Base-by-base conservation (phyloP, 2,113 vertebrate genomes). In the Calidris pugnax region DNA sequence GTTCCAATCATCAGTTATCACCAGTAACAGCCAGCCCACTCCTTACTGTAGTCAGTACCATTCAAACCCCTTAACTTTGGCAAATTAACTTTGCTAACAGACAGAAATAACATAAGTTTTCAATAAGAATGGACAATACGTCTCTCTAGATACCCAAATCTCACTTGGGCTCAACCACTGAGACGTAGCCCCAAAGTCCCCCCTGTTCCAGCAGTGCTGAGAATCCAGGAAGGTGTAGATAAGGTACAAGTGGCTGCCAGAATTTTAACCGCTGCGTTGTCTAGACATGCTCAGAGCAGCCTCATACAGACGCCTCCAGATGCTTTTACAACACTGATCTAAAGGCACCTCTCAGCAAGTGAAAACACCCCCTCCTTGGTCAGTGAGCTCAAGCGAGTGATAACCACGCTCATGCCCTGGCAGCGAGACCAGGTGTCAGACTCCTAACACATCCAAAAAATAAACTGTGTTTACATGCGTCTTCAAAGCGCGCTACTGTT, bases 221-320 rank as follows among this genome's bases (percentile, higher is more conserved):
- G 57, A 67, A 41, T 43, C 43, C 51, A 43, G 85, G 68, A 62
- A 73, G 81, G 69, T 37, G 81, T 19, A 87, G 91, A 71, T 82
- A 79, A 92, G 68, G 41, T n/a, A 10, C 6, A 15, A 50, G 92
- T 6, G 26, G 86, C 76, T 95, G 92, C 53, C 95, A 89, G 94
- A 39, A 64, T 67, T 59, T 60, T 51, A 69, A 59, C 64, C 17
- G 3, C 89, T 80, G 94, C 5, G 7, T 20, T 97, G 97, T 79
- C 95, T 76, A 41, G 95, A 89, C 97, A 96, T 4, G 97, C 94
- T 79, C 10, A 1, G 20, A 93, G 86, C 96, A 93, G 95, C 87
- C 92, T 80, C 76, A 12, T 28, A 20, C 71, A 63, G 89, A 73
- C 92, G 50, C 95, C 95, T 95, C 95, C 97, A 97, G 94, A 97